A percentile compares a stretch with the other conserved stretches of the same genome.
Conservation (phyloP, 2,797 vertebrate genomes). For the Pteronotus mesoamericanus region DNA sequence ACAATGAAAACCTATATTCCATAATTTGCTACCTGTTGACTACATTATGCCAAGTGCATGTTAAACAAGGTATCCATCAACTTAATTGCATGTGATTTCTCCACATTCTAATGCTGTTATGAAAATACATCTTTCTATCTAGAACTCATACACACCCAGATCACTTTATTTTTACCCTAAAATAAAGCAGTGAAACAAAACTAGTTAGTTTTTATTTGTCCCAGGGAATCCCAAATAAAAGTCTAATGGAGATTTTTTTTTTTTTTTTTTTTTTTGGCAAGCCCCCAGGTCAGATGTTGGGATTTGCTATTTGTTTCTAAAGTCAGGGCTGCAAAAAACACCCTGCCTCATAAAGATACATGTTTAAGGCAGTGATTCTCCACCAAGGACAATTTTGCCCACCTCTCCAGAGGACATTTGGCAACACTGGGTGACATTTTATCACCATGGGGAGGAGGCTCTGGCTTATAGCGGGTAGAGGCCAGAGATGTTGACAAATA, state of each 20-base stretch:
- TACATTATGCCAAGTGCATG: constrained; percentile 8
- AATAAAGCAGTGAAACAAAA: not conserved
- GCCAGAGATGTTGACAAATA: not conserved
- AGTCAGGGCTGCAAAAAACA: constrained; percentile 46
- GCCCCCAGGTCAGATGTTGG: not conserved
- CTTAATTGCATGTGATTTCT: constrained; percentile 42
- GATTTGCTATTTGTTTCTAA: constrained; percentile 57
- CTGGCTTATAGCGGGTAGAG: not conserved
- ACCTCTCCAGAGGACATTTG: not conserved
- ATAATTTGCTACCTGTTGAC: constrained; percentile 71
- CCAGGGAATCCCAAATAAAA: constrained; percentile 8
- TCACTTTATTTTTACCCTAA: not conserved
- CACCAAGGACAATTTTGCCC: not conserved
- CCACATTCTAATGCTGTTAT: constrained; percentile 46
- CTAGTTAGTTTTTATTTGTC: constrained; percentile 51
- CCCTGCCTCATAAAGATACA: not conserved
- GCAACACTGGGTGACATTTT: not conserved
- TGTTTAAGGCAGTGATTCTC: not conserved
- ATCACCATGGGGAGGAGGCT: not conserved
- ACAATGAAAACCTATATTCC: constrained; percentile 59
- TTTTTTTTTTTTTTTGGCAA: too few species aligned
- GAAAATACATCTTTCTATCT: constrained; percentile 45
- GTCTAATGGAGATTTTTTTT: not conserved
- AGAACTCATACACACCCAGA: constrained; percentile 1
- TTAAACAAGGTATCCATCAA: constrained; percentile 61